Conservation (phyloP, 2,797 vertebrate genomes). For the Rhincodon typus region DNA sequence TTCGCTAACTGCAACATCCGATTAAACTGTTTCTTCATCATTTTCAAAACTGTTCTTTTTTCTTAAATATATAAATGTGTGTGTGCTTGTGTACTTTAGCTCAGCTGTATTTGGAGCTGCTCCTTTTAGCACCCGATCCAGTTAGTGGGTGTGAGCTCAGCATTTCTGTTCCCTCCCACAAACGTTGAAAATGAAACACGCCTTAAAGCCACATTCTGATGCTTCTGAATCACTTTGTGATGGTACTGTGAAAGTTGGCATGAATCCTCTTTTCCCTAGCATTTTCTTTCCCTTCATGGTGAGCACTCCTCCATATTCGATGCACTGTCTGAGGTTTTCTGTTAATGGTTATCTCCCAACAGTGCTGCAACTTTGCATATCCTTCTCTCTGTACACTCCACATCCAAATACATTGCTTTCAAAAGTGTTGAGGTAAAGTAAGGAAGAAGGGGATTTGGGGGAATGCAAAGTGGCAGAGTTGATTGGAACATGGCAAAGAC, state of each 20-base stretch:
- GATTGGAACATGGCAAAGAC: background rate
- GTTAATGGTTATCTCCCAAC: background rate
- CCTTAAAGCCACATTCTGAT: background rate
- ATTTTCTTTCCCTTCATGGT: background rate
- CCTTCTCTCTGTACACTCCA: background rate
- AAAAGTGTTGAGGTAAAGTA: background rate
- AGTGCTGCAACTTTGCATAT: no score
- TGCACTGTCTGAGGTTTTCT: background rate
- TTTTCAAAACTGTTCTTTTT: background rate
- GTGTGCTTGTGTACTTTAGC: background rate
- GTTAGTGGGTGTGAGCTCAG: background rate
- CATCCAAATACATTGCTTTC: background rate
- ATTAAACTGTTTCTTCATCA: slow-evolving; percentile 33
- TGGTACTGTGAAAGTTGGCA: no score
- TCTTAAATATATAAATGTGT: background rate
- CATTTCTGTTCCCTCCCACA: background rate
- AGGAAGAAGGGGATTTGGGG: background rate
- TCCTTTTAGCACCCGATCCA: background rate
- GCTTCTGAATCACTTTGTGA: background rate
- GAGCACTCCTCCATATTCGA: background rate
- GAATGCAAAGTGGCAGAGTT: background rate
- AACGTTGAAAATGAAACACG: background rate
- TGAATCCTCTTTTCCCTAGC: no score
- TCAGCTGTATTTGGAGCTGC: background rate
- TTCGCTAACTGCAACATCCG: slow-evolving; percentile 19